phyloP scores from a whole-genome alignment of 2,113 vertebrate species.

The Sula dactylatra region DNA sequence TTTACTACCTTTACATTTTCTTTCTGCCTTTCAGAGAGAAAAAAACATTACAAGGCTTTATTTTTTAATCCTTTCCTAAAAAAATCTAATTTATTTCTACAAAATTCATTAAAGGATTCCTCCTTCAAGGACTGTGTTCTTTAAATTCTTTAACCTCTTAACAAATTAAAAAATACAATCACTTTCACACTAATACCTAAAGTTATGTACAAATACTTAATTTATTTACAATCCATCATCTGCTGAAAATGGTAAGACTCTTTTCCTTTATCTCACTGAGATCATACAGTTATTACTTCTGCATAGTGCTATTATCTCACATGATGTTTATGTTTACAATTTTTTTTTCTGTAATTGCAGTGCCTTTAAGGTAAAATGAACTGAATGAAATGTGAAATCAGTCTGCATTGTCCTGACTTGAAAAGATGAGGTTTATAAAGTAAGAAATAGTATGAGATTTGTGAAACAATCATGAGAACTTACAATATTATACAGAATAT shows the following conservation, averaged over 20 bases:
- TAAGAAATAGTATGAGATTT: not conserved
- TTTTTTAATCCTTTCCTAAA: not conserved
- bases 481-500: not conserved
- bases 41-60: not conserved
- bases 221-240: not conserved
- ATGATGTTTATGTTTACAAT: not conserved
- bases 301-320: not conserved
- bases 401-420: not conserved
- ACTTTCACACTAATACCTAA: not conserved
- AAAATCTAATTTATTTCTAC: not conserved
- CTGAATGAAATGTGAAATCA: not conserved
- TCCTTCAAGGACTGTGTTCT: not conserved
- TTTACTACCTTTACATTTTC: not conserved
- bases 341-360: not conserved
- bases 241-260: not conserved
- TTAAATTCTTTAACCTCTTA: not conserved
- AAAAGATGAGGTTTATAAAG: not conserved
- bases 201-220: not conserved
- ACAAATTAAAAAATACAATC: not conserved
- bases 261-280: not conserved
- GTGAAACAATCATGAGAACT: not conserved
- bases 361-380: not conserved
- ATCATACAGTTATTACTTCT: not conserved
- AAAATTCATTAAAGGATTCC: not conserved
- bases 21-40: not conserved